Percentiles rank a stretch among this genome's conserved stretches.
Conservation (phyloP, 2,888 invertebrate genomes). For the Dasypogon diadema region DNA sequence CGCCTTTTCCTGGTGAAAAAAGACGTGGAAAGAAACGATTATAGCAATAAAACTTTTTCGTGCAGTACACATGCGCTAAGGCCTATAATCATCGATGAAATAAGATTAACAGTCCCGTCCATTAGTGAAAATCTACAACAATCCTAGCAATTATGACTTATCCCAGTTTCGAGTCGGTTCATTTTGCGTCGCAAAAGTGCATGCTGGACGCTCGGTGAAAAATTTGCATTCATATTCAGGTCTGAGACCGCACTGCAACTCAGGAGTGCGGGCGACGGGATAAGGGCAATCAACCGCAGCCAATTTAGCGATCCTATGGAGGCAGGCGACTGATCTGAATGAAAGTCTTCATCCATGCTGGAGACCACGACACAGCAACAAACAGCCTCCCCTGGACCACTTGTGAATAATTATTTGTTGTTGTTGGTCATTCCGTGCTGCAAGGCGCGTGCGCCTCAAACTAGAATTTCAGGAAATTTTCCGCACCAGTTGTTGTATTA, state of each 20-base stretch:
- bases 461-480: slow-evolving; percentile 59
- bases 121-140: slow-evolving; percentile 41
- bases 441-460: slow-evolving; percentile 53
- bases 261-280: neutral
- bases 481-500: slow-evolving; percentile 59
- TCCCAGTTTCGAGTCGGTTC: slow-evolving; percentile 13
- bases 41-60: slow-evolving; percentile 22
- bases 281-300: slow-evolving; percentile 39
- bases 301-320: slow-evolving; percentile 25
- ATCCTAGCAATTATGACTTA: slow-evolving; percentile 48
- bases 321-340: slow-evolving; percentile 12
- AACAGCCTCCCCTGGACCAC: slow-evolving; percentile 42
- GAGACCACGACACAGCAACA: slow-evolving; percentile 26
- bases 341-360: slow-evolving; percentile 22
- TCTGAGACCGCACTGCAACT: neutral
- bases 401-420: slow-evolving; percentile 48
- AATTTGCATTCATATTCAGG: slow-evolving; percentile 1
- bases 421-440: slow-evolving; percentile 3
- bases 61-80: neutral
- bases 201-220: slow-evolving; percentile 19
- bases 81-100: slow-evolving; percentile 43
- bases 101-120: slow-evolving; percentile 25
- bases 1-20: neutral
- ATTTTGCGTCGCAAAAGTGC: slow-evolving; percentile 21
- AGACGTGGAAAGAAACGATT: neutral